Percentiles rank a stretch among this genome's conserved stretches.
Evolutionary conservation across 2,797 vertebrate species (phyloP).

Genomic region (Schizopygopsis pylzovi): DNA sequence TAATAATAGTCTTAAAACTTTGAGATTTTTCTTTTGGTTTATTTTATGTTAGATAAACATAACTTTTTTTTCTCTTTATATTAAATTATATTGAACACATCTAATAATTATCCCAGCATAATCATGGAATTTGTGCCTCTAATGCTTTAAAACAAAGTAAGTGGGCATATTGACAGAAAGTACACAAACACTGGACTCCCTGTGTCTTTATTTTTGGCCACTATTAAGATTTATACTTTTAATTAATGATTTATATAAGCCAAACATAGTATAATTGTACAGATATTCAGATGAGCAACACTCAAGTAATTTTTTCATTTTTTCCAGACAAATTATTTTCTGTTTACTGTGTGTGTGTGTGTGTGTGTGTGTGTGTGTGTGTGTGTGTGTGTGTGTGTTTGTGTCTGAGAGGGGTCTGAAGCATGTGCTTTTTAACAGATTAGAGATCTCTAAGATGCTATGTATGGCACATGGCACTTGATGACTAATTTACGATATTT

Average conservation of each 20-base stretch:
- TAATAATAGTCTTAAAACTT: background rate
- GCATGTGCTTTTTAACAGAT: slow-evolving; percentile 73
- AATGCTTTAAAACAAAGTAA: background rate
- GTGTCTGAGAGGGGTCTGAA: slow-evolving; percentile 84
- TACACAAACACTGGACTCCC: background rate
- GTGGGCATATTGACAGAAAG: background rate
- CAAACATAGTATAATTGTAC: background rate
- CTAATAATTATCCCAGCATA: background rate
- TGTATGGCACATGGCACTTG: background rate
- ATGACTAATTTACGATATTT: no score
- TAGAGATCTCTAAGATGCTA: no score
- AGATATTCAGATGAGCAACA: background rate
- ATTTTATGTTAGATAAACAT: background rate
- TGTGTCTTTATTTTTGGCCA: background rate
- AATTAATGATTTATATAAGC: background rate
- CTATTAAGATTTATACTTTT: background rate
- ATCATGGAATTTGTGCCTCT: background rate
- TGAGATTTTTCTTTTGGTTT: background rate
- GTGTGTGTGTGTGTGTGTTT: no score
- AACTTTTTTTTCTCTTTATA: background rate
- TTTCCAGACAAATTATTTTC: background rate
- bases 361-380: no score
- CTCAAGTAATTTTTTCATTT: background rate
- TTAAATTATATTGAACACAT: background rate
- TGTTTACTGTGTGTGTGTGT: background rate